Conservation (phyloP, 2,113 vertebrate species). For the Nycticorax nycticorax region DNA sequence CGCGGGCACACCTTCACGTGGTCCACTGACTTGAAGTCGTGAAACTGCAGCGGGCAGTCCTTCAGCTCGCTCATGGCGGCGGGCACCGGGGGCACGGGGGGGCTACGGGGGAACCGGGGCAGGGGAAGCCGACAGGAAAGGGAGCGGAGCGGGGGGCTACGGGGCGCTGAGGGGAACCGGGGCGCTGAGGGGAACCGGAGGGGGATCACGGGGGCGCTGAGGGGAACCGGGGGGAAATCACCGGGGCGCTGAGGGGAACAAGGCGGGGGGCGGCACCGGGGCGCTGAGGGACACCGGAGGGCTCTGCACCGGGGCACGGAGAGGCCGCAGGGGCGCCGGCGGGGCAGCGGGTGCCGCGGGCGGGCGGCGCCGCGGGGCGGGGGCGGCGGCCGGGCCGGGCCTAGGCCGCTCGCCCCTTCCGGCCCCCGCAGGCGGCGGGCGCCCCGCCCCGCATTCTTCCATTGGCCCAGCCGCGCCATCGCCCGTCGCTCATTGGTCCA, state of each 20-base stretch:
- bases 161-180: not conserved
- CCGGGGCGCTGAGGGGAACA: not conserved
- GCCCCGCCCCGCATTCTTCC: not conserved
- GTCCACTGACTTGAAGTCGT: conserved; percentile 98
- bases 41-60: conserved; percentile 97
- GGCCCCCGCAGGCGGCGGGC: not conserved
- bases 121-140: not conserved
- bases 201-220: not conserved
- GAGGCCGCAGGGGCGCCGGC: not conserved
- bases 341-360: not conserved
- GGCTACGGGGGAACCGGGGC: not conserved
- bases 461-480: not conserved
- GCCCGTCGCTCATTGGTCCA: not conserved
- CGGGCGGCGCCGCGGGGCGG: too few relatives aligned
- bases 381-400: not conserved
- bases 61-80: conserved; percentile 92
- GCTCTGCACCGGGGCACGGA: not conserved
- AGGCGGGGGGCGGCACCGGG: not conserved
- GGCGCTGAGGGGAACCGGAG: too few relatives aligned
- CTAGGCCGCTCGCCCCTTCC: not conserved
- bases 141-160: not conserved
- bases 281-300: not conserved
- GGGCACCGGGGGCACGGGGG: not conserved
- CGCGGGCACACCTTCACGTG: conserved; percentile 94
- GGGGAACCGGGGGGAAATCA: not conserved